Conservation (phyloP, 2,888 invertebrate genomes). For the Mythimna vitellina region DNA sequence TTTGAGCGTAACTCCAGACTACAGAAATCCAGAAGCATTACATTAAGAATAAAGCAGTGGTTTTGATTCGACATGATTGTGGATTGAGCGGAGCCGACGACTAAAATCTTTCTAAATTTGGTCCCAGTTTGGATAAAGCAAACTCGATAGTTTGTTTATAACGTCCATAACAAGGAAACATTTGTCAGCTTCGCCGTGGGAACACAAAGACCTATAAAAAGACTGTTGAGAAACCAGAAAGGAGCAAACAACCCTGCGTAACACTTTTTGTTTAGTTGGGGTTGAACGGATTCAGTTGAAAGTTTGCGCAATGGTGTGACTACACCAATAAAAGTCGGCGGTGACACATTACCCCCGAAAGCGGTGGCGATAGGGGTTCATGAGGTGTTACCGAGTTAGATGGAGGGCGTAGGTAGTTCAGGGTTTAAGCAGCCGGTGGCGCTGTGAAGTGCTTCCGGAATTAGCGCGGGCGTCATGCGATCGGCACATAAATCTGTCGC, state of each 20-base stretch:
- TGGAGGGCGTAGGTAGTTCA: conserved; percentile 58
- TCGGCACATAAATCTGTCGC: conserved; percentile 84
- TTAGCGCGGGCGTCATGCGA: conserved; percentile 81
- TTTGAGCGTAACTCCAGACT: not conserved
- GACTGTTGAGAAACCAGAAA: conserved; percentile 28
- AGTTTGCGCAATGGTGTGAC: conserved; percentile 55
- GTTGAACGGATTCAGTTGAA: conserved; percentile 34
- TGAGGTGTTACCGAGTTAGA: conserved; percentile 57
- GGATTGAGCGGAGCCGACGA: not conserved
- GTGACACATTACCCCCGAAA: conserved; percentile 52
- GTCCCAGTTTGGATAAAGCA: conserved; percentile 22
- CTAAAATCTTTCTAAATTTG: conserved; percentile 28
- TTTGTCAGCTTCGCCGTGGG: conserved; percentile 52
- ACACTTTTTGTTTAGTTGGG: conserved; percentile 41
- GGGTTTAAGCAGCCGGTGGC: conserved; percentile 66
- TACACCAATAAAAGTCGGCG: conserved; percentile 56
- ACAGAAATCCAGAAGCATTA: not conserved
- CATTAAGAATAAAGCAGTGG: not conserved
- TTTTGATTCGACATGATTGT: not conserved
- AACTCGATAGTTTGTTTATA: conserved; percentile 48
- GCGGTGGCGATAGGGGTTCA: conserved; percentile 48
- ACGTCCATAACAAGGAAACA: conserved; percentile 58
- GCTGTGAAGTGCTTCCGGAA: conserved; percentile 79
- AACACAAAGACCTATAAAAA: conserved; percentile 42
- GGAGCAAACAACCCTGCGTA: conserved; percentile 30